Percentiles rank a stretch among this genome's conserved stretches.
Conservation (phyloP, 2,888 invertebrate genomes). For the Linnaemya vulpina region DNA sequence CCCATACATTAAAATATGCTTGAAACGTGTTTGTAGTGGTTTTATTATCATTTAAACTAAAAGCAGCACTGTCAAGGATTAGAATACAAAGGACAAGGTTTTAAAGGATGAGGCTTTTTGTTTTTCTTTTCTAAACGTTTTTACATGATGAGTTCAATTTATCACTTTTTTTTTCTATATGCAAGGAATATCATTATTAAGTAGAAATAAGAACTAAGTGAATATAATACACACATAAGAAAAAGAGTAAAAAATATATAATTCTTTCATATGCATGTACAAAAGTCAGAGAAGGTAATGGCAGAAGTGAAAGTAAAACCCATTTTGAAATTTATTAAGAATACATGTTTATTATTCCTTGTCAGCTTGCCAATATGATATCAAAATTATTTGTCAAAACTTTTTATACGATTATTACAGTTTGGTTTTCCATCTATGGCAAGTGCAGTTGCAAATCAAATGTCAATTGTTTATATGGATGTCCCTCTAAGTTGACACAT, state of each 20-base stretch:
- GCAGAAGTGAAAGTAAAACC: neutral
- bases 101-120: constrained; percentile 53
- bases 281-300: neutral
- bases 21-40: constrained; percentile 16
- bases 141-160: constrained; percentile 21
- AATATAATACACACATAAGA: neutral
- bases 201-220: constrained; percentile 22
- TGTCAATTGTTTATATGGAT: neutral
- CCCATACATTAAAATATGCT: constrained; percentile 15
- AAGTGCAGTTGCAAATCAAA: neutral
- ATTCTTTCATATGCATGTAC: neutral
- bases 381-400: neutral
- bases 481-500: neutral
- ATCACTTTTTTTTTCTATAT: constrained; percentile 9
- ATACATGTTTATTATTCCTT: neutral
- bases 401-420: neutral
- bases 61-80: constrained; percentile 56
- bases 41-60: constrained; percentile 35
- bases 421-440: neutral
- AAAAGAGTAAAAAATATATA: constrained; percentile 27
- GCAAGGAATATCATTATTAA: constrained; percentile 15
- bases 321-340: neutral
- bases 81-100: constrained; percentile 61
- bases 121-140: constrained; percentile 3
- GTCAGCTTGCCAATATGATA: neutral